These are phyloP conservation scores for Brachirus orientalis DNA, from an alignment of 2,113 vertebrate genomes.

Conservation along the genomic window DNA sequence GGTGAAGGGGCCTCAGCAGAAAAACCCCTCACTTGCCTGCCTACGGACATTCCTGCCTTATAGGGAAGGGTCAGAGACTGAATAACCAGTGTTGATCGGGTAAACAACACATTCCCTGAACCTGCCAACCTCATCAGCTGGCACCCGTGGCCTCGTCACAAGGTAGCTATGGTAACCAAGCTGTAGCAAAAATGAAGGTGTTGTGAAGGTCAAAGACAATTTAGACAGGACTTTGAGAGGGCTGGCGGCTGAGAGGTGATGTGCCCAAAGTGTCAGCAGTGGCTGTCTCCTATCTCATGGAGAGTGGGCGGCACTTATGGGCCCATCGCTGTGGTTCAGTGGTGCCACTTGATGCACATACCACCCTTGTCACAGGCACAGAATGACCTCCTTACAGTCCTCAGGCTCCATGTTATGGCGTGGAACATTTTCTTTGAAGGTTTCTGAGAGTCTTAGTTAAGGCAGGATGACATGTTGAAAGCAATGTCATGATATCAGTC, in stretches of 20 bases:
- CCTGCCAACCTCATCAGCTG: conserved; percentile 33
- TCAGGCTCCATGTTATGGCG: conserved; percentile 16
- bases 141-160: conserved; percentile 42
- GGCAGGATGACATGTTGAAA: neutral
- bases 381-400: conserved; percentile 38
- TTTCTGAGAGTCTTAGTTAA: neutral
- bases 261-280: conserved; percentile 30
- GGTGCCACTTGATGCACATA: conserved; percentile 50
- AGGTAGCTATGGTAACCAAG: conserved; percentile 50
- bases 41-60: conserved; percentile 10
- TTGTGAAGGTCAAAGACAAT: conserved; percentile 60
- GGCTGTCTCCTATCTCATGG: conserved; percentile 34
- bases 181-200: conserved; percentile 31
- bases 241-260: conserved; percentile 8
- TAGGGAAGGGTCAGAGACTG: conserved; percentile 3
- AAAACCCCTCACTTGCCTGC: conserved; percentile 30
- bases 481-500: too few species aligned
- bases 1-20: neutral
- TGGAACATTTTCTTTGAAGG: neutral
- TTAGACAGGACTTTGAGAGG: conserved; percentile 22
- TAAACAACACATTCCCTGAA: neutral
- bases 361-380: conserved; percentile 9
- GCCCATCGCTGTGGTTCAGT: conserved; percentile 45
- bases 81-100: conserved; percentile 2
- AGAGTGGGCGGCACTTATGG: conserved; percentile 60